phyloP scores from a whole-genome alignment of 2,113 vertebrate genomes.

The Brachyistius frenatus region DNA sequence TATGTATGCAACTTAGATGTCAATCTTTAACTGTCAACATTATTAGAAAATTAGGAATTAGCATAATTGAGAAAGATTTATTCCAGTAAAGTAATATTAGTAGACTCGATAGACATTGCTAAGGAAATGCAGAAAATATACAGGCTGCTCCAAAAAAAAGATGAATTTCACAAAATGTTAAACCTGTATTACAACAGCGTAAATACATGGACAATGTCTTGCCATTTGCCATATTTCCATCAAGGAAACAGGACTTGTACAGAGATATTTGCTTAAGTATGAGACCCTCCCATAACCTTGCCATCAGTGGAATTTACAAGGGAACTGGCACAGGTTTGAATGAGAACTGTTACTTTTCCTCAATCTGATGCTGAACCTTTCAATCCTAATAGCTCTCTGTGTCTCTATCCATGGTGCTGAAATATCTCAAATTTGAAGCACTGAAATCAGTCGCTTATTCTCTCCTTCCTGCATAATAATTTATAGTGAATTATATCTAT shows the following conservation, averaged over 20 bases:
- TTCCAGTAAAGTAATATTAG: neutral
- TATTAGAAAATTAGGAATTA: neutral
- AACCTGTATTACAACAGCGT: neutral
- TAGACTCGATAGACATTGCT: neutral
- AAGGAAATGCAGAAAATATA: neutral
- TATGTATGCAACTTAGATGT: no score
- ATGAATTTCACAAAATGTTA: neutral
- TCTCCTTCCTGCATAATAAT: slow-evolving; percentile 12
- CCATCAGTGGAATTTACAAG: slow-evolving; percentile 21
- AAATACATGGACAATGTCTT: neutral
- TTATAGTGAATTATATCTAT: slow-evolving; percentile 6
- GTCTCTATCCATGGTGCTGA: slow-evolving; percentile 59
- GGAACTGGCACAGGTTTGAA: slow-evolving; percentile 6
- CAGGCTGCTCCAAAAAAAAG: neutral
- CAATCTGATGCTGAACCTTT: slow-evolving; percentile 10
- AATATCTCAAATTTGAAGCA: slow-evolving; percentile 26
- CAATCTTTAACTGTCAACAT: neutral
- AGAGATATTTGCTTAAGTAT: slow-evolving; percentile 28
- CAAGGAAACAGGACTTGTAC: neutral
- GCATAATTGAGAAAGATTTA: neutral
- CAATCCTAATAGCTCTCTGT: slow-evolving; percentile 20
- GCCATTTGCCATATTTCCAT: slow-evolving; percentile 9
- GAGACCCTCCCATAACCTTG: neutral
- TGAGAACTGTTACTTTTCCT: slow-evolving; percentile 15
- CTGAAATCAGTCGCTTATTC: slow-evolving; percentile 21